Evolutionary conservation across 2,888 invertebrate species (phyloP), one percentile per base, ranked within the genome.

Genomic region (Slavum lentiscoides): DNA sequence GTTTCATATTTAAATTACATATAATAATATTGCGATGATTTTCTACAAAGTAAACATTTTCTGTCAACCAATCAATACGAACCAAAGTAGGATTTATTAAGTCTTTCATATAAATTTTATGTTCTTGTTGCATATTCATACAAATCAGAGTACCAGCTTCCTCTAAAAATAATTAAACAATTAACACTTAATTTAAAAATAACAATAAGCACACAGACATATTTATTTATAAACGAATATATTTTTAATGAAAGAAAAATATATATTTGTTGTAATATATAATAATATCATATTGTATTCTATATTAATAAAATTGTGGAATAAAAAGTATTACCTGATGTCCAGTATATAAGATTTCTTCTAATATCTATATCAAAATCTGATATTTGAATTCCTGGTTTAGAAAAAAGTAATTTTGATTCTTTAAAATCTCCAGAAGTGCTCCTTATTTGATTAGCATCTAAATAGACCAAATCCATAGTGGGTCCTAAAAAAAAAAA

Each of bases 1-100:
- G 86, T 84, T 88, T 87, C 82, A 86, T 87, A 4, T 85, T 85
- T 74, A 92, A 87, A 82, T 89, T 88, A 84, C 92, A 92, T 0
- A 85, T 86, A 83, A 85, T 85, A 66, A 87, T 86, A 1, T 82
- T 74, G 21, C 84, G 81, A 5, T 82, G 82, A 55, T 83, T 83
- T 66, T 90, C 90, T 81, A 90, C 89, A 83, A 91, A 91, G 86
- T 93, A 94, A 0, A 93, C 87, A 85, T 92, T 93, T 17, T 90
- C 89, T 0, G 92, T 91, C 39, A 91, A 86, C 94, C 94, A 94
- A 84, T 94, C 94, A 2, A 92, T 88, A 0, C 92, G 89, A 61
- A 94, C 85, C 86, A 91, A 87, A 66, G 86, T 86, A 0, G 90
- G 90, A 82, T 86, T 86, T 0, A 89, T 89, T 19, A 90, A 85